These are phyloP conservation scores for Macrotus californicus DNA, from an alignment of 2,113 vertebrate genomes.

Conservation along the genomic window DNA sequence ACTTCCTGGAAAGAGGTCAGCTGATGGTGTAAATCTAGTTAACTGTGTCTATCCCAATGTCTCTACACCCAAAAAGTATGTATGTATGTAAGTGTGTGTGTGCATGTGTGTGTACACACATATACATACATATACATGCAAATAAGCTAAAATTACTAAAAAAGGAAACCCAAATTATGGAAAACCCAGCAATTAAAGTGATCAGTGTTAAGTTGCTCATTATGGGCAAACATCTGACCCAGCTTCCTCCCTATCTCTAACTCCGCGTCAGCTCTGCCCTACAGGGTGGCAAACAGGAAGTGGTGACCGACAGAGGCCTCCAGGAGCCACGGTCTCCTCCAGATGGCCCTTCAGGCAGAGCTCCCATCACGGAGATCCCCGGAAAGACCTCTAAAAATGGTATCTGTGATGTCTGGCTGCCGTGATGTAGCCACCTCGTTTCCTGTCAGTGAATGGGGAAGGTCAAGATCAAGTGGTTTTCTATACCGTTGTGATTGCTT, in stretches of 20 bases:
- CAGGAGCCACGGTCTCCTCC: not conserved
- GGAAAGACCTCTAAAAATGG: not conserved
- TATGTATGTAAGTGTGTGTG: not conserved
- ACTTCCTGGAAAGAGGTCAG: not conserved
- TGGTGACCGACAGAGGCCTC: not conserved
- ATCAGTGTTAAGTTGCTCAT: not conserved
- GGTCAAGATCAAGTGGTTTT: not conserved
- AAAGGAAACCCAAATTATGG: not conserved
- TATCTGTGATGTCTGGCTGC: not conserved
- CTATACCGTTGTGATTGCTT: not conserved
- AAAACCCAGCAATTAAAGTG: not conserved
- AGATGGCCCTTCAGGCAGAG: not conserved
- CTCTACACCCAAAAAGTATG: not conserved
- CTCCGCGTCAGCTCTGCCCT: not conserved
- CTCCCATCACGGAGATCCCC: not conserved
- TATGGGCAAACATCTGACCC: not conserved
- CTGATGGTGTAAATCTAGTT: not conserved
- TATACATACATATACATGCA: not conserved
- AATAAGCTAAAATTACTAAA: not conserved
- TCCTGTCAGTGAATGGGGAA: not conserved
- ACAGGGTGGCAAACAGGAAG: not conserved
- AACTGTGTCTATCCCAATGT: not conserved
- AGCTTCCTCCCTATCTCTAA: not conserved
- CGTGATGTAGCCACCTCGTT: not conserved
- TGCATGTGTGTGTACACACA: too few relatives aligned